Percentiles rank a stretch among this genome's conserved stretches.
phyloP scores from a whole-genome alignment of 2,113 vertebrate genomes.

The Mungos mungo region DNA sequence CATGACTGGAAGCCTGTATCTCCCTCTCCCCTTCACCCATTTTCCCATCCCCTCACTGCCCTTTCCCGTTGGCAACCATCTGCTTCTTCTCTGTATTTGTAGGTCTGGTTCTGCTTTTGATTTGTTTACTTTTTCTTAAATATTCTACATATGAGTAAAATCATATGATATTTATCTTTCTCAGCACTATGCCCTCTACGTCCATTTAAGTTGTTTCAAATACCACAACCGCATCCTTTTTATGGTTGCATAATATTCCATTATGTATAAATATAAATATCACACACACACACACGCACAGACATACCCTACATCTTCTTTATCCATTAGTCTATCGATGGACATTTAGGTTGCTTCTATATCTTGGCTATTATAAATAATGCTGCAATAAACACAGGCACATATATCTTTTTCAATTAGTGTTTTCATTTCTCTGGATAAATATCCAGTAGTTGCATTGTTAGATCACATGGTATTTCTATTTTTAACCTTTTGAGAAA shows the following conservation, averaged over 20 bases:
- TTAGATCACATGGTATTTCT: background rate
- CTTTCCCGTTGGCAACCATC: background rate
- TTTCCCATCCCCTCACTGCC: background rate
- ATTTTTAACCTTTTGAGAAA: background rate
- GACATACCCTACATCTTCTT: background rate
- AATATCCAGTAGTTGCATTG: background rate
- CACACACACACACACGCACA: background rate
- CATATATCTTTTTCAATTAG: background rate
- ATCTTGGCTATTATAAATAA: background rate
- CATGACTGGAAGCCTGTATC: background rate
- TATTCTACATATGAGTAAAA: background rate
- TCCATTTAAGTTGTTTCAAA: background rate
- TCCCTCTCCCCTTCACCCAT: background rate
- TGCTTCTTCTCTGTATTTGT: background rate
- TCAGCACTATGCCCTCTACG: background rate
- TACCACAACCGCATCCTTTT: background rate
- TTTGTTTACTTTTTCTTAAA: background rate
- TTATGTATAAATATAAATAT: background rate
- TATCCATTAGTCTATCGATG: background rate
- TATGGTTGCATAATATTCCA: background rate
- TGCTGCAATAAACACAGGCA: background rate
- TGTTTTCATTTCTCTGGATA: background rate
- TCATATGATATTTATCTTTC: background rate
- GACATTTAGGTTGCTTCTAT: background rate
- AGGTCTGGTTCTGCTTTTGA: background rate